Evolutionary conservation across 2,888 invertebrate species (phyloP).

Genomic region (Chaetogeoica ovagalla): DNA sequence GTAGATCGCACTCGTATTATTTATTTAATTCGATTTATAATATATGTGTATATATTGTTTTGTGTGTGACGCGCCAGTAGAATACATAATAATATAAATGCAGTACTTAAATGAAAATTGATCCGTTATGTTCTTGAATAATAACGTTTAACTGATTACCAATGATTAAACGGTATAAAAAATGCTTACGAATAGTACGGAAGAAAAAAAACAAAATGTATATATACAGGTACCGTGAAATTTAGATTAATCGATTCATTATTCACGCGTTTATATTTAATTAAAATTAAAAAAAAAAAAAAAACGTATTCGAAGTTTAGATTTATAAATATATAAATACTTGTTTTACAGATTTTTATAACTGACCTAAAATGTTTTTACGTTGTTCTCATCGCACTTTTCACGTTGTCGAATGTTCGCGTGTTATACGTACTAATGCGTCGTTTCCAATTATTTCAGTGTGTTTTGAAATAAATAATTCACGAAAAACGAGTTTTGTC

Average conservation of each 20-base stretch:
- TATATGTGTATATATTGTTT: neutral
- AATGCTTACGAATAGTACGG: too few species aligned
- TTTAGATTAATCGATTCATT: slow-evolving; percentile 31
- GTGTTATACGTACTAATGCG: neutral
- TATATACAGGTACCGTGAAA: neutral
- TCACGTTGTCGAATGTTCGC: neutral
- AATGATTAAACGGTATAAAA: neutral
- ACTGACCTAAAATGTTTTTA: neutral
- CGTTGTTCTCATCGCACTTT: neutral
- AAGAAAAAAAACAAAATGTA: neutral
- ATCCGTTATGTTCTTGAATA: slow-evolving; percentile 23
- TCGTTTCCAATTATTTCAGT: neutral
- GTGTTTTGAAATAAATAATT: neutral
- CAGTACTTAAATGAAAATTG: neutral
- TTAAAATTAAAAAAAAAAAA: neutral
- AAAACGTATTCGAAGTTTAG: too few species aligned
- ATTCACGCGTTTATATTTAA: neutral
- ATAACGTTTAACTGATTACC: neutral
- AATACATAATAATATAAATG: slow-evolving; percentile 9
- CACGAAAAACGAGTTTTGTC: neutral
- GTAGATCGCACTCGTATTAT: neutral
- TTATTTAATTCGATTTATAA: slow-evolving; percentile 20
- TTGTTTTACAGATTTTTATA: neutral
- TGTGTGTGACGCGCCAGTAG: neutral
- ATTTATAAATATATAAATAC: neutral